These are phyloP conservation scores for Gasterosteus nipponicus DNA, from an alignment of 2,113 vertebrate species.

Conservation along the genomic window DNA sequence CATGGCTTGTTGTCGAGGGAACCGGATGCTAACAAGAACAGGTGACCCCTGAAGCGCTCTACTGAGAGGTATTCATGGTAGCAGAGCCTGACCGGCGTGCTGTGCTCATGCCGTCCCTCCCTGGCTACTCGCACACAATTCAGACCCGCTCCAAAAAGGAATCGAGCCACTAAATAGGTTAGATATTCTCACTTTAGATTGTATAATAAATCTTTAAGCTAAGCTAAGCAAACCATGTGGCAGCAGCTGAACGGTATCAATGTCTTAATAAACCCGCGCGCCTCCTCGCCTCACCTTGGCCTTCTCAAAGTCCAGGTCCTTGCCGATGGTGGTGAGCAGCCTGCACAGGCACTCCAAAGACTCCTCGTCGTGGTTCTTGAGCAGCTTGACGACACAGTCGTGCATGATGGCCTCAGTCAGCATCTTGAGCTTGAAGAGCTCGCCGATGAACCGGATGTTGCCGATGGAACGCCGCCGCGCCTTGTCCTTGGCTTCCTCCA, in stretches of 20 bases:
- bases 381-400: constrained; percentile 96
- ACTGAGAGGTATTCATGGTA: neutral
- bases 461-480: constrained; percentile 95
- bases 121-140: neutral
- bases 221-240: neutral
- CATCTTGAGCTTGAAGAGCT: constrained; percentile 99
- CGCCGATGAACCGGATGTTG: constrained; percentile 97
- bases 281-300: constrained; percentile 87
- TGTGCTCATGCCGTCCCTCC: neutral
- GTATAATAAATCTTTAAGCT: neutral
- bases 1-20: neutral
- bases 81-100: neutral
- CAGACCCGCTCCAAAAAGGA: neutral
- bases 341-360: constrained; percentile 96
- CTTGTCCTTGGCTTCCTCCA: constrained; percentile 95
- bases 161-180: neutral
- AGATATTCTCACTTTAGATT: neutral
- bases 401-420: constrained; percentile 99
- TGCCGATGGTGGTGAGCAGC: constrained; percentile 96
- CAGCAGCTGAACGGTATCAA: neutral
- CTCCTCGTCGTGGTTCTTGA: constrained; percentile 96
- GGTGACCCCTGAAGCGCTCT: too few relatives aligned
- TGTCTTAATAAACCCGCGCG: neutral
- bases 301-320: constrained; percentile 97
- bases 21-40: neutral